Conservation (phyloP, 2,888 invertebrate genomes). For the Coelinius sp. region DNA sequence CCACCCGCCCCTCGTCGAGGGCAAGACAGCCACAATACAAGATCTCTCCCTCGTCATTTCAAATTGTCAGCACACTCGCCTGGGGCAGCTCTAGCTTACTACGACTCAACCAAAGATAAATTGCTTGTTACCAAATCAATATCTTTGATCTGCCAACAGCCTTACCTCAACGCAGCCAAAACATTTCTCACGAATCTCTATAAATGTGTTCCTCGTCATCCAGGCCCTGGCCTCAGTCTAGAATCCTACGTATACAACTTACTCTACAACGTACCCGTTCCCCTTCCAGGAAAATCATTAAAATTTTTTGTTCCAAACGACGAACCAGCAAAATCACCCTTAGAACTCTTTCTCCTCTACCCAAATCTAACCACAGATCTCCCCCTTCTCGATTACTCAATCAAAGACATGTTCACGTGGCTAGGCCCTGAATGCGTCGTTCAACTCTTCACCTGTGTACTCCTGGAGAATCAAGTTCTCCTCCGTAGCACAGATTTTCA, state of each 20-base stretch:
- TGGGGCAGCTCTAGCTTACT: constrained; percentile 86
- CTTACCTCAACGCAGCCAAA: constrained; percentile 90
- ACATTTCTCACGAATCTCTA: constrained; percentile 90
- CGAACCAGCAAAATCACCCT: constrained; percentile 66
- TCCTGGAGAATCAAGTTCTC: constrained; percentile 97
- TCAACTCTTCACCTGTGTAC: constrained; percentile 93
- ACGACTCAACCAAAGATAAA: constrained; percentile 94
- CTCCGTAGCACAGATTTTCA: constrained; percentile 95
- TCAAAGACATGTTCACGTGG: constrained; percentile 89
- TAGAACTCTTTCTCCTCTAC: constrained; percentile 79
- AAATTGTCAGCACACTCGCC: constrained; percentile 85
- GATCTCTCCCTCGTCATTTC: constrained; percentile 91
- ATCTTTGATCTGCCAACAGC: constrained; percentile 91
- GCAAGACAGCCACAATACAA: constrained; percentile 80
- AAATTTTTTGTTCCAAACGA: constrained; percentile 68
- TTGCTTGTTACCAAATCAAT: constrained; percentile 96
- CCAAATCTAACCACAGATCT: constrained; percentile 86
- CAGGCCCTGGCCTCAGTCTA: constrained; percentile 83
- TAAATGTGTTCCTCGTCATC: constrained; percentile 85
- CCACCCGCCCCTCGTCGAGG: constrained; percentile 65
- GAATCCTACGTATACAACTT: constrained; percentile 97
- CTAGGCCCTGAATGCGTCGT: constrained; percentile 94
- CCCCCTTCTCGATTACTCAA: constrained; percentile 93
- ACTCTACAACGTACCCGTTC: constrained; percentile 93
- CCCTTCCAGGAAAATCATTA: constrained; percentile 90